Base-by-base conservation (phyloP, 2,888 invertebrate genomes). In the Ectemnius continuus region DNA sequence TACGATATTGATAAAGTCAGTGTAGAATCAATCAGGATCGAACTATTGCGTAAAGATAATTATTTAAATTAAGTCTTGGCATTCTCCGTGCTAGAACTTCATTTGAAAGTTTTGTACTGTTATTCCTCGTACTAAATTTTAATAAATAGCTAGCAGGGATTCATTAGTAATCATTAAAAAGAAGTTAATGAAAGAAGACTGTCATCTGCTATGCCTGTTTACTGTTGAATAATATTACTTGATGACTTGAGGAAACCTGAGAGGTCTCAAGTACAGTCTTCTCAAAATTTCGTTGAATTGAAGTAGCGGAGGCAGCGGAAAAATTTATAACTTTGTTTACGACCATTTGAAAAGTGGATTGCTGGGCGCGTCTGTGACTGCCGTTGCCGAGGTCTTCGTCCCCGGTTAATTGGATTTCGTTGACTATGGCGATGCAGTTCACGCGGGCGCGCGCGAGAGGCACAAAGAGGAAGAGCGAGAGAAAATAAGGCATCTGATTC, bases 301-400 rank as follows among this genome's bases (percentile, higher is more conserved):
- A 62, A 46, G 52, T 26, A 59, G 60, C 23, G 3, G 23, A 23
- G 23, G 57, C 20, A 18, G 6, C 69, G 72, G 83, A 86, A 84
- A 86, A 85, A 87, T 88, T 88, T 88, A 88, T 84, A 84, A 83
- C 76, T 82, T 80, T 88, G 87, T 88, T 88, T 88, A 87, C 86
- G 83, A 76, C 70, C 67, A 45, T 58, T 48, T 57, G 67, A 62
- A 70, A 83, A 76, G 63, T 71, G 68, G 70, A 69, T 77, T 57
- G 64, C 67, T 52, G 58, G 67, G 56, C 45, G 45, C 61, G 73
- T 58, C 36, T 36, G 36, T 36, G 36, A 36, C 11, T 36, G 36
- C 11, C 5, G 8, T 36, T 11, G 36, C 8, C 2, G 36, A 36
- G 36, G 36, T 36, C 36, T 36, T 78, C 64, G 63, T 71, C 66